These are phyloP conservation scores for Acrossocheilus wenchowensis DNA, from an alignment of 2,797 vertebrate genomes.

Conservation along the genomic window DNA sequence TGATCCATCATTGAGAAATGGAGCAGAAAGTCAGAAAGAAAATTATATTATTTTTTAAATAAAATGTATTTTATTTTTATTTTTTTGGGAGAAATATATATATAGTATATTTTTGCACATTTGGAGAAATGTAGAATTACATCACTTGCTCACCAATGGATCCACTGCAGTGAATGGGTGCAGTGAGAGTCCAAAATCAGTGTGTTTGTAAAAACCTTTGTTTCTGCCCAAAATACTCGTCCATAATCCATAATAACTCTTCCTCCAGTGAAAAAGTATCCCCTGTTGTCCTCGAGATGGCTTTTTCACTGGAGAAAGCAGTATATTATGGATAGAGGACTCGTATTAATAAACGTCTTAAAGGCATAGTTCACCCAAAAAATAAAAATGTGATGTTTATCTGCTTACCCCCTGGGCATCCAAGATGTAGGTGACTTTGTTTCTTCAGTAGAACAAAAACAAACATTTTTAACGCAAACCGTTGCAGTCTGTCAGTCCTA, in stretches of 20 bases:
- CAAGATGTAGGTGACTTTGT: no score
- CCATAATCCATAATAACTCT: no score
- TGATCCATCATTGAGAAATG: conserved; percentile 41
- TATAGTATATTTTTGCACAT: not conserved
- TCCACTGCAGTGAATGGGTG: not conserved
- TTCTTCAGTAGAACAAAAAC: no score
- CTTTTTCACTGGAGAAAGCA: no score
- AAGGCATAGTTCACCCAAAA: no score
- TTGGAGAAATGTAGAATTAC: not conserved
- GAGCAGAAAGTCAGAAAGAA: conserved; percentile 7
- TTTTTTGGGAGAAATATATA: no score
- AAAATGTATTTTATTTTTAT: no score
- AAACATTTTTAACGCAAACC: no score
- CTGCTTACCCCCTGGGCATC: no score
- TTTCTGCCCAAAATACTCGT: not conserved
- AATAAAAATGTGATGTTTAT: no score
- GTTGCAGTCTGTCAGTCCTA: no score
- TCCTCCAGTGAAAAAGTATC: not conserved
- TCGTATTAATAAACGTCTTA: not conserved
- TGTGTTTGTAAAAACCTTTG: not conserved
- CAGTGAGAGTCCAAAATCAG: not conserved
- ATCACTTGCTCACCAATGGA: not conserved
- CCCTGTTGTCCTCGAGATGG: not conserved
- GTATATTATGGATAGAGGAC: not conserved
- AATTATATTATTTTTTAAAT: not conserved